A percentile compares a stretch with the other conserved stretches of the same genome.
phyloP scores from a whole-genome alignment of 2,113 vertebrate genomes.

The Dissostichus mawsoni region DNA sequence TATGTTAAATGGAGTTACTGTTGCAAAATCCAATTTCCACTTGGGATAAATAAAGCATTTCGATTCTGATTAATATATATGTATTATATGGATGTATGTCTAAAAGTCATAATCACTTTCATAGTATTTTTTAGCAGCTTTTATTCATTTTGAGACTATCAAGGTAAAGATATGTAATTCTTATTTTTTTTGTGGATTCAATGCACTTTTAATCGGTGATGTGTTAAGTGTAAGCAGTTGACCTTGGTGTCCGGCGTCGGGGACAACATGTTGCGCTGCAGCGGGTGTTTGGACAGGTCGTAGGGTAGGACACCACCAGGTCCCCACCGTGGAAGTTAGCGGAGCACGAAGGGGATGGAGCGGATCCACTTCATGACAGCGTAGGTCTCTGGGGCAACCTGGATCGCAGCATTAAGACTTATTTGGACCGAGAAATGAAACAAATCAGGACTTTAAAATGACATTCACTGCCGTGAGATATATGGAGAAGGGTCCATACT shows the following conservation, averaged over 20 bases:
- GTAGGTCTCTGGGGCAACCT: constrained; percentile 97
- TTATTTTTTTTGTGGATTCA: not conserved
- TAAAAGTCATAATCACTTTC: not conserved
- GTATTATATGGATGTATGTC: not conserved
- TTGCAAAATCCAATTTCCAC: too few relatives aligned
- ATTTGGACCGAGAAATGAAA: constrained; percentile 15
- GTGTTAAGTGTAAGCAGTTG: not conserved
- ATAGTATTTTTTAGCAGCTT: not conserved
- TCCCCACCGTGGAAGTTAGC: constrained; percentile 94
- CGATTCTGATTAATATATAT: not conserved
- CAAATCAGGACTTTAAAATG: not conserved
- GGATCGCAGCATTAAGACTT: constrained; percentile 25
- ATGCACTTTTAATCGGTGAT: not conserved
- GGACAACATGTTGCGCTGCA: constrained; percentile 88
- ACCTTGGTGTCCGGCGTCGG: constrained; percentile 95
- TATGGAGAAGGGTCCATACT: constrained; percentile 50
- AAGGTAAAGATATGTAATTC: too few relatives aligned
- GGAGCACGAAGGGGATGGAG: constrained; percentile 95
- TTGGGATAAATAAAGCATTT: too few relatives aligned
- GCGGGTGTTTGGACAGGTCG: constrained; percentile 90
- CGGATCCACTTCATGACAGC: constrained; percentile 97
- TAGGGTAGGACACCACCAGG: constrained; percentile 94
- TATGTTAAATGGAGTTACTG: too few relatives aligned
- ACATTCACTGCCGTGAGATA: constrained; percentile 2
- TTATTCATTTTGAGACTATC: not conserved